Conservation (phyloP, 2,113 vertebrate genomes). For the Amphiprion ocellaris region DNA sequence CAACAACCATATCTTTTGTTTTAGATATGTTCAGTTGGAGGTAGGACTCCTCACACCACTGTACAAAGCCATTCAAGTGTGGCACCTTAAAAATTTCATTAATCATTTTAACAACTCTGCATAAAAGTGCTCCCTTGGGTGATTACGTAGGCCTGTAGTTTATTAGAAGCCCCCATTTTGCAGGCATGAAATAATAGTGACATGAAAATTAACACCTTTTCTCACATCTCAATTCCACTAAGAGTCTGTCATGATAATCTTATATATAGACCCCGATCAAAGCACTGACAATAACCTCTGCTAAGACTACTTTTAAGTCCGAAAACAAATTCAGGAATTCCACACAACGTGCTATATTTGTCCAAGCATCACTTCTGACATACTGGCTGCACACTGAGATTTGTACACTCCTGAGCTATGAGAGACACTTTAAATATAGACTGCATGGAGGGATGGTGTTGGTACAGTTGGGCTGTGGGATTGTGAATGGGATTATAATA, state of each 20-base stretch:
- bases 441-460: conserved; percentile 74
- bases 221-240: conserved; percentile 22
- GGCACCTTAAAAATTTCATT: conserved; percentile 53
- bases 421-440: conserved; percentile 84
- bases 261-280: not conserved
- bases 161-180: conserved; percentile 29
- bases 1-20: too few relatives aligned
- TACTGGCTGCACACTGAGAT: conserved; percentile 54
- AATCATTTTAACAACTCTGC: conserved; percentile 62
- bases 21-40: too few relatives aligned
- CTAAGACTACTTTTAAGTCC: conserved; percentile 19
- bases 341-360: conserved; percentile 64
- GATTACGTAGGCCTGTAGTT: conserved; percentile 40
- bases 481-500: conserved; percentile 85
- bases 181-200: conserved; percentile 25
- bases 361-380: conserved; percentile 61
- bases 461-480: conserved; percentile 84
- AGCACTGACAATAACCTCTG: conserved; percentile 15
- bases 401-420: conserved; percentile 71
- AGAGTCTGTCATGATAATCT: conserved; percentile 7
- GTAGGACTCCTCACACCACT: too few relatives aligned
- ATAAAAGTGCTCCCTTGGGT: conserved; percentile 57
- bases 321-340: conserved; percentile 55
- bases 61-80: not conserved
- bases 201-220: not conserved